Percentiles rank a stretch among this genome's conserved stretches.
Conservation (phyloP, 2,888 invertebrate genomes). For the Palloptera scutellata region DNA sequence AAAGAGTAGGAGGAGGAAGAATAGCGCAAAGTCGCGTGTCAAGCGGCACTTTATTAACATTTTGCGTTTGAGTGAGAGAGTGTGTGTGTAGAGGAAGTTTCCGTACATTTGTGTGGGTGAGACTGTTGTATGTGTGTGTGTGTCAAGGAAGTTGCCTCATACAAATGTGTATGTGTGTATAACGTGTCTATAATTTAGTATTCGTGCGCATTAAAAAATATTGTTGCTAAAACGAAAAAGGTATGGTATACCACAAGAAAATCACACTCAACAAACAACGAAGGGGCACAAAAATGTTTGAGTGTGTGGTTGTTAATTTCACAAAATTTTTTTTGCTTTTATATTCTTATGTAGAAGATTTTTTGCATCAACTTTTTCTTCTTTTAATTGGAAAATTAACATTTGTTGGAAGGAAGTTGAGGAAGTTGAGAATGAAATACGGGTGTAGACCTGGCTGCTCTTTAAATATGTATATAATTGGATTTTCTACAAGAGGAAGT, state of each 20-base stretch:
- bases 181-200: not conserved
- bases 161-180: not conserved
- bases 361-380: conserved; percentile 12
- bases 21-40: conserved; percentile 30
- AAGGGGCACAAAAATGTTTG: not conserved
- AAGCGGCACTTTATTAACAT: conserved; percentile 31
- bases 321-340: conserved; percentile 15
- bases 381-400: conserved; percentile 28
- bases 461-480: too few species aligned
- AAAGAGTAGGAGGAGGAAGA: not conserved
- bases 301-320: conserved; percentile 10
- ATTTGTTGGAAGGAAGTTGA: conserved; percentile 3
- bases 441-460: too few species aligned
- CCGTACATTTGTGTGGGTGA: not conserved
- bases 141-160: conserved; percentile 1
- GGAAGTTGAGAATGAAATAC: too few species aligned
- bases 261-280: too few species aligned
- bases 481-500: not conserved
- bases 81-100: conserved; percentile 1
- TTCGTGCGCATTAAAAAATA: too few species aligned
- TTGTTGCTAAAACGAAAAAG: too few species aligned
- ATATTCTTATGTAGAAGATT: not conserved
- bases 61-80: conserved; percentile 6
- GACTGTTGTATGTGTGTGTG: too few species aligned
- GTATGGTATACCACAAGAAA: too few species aligned